Evolutionary conservation across 2,113 vertebrate genomes (phyloP).

Genomic region (Aegithalos caudatus): DNA sequence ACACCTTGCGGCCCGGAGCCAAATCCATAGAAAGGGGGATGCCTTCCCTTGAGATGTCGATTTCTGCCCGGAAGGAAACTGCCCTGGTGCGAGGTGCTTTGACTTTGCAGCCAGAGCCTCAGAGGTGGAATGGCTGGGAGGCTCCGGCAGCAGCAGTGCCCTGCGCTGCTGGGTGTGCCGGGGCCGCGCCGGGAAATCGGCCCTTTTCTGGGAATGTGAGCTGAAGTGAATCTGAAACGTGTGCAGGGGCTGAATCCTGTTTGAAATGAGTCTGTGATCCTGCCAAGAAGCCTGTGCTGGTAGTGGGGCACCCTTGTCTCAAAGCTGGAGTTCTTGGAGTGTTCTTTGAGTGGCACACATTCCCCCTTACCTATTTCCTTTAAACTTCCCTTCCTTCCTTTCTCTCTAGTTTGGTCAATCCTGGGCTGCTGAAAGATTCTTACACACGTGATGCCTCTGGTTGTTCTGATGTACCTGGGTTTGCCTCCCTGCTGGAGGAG

Average conservation of each 20-base stretch:
- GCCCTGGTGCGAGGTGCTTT: background rate
- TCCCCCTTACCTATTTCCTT: background rate
- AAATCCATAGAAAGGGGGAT: background rate
- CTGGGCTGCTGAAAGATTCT: background rate
- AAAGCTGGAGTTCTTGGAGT: background rate
- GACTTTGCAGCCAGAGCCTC: background rate
- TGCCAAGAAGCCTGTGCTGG: background rate
- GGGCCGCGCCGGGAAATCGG: accelerated
- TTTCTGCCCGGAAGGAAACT: background rate
- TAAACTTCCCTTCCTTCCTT: background rate
- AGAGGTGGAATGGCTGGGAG: accelerated
- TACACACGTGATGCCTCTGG: accelerated
- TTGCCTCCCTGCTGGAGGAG: background rate
- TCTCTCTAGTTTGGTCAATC: background rate
- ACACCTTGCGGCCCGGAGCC: accelerated
- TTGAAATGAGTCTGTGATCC: background rate
- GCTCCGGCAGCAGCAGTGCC: accelerated
- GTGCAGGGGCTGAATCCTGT: background rate
- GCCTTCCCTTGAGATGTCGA: background rate
- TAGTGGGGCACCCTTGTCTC: background rate
- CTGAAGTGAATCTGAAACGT: background rate
- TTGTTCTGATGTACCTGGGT: accelerated
- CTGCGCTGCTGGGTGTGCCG: background rate
- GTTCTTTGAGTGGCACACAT: background rate
- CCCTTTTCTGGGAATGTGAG: background rate